Percentiles rank a stretch among this genome's conserved stretches.
Conservation (phyloP, 2,797 vertebrate species). For the Sarcophilus harrisii region DNA sequence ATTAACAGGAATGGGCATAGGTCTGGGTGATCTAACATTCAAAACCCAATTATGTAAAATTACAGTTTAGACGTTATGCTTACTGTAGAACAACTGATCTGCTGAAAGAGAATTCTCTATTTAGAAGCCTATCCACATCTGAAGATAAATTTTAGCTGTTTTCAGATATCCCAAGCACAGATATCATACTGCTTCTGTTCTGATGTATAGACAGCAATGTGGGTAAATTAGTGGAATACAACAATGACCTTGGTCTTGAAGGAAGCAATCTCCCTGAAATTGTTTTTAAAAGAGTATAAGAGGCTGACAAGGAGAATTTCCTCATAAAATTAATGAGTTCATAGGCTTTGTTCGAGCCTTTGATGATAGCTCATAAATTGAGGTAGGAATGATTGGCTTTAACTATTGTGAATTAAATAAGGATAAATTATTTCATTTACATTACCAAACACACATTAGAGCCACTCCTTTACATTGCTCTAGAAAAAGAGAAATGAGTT, state of each 20-base stretch:
- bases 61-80: not conserved
- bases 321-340: not conserved
- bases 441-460: not conserved
- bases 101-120: not conserved
- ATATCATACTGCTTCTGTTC: not conserved
- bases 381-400: not conserved
- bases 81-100: not conserved
- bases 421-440: not conserved
- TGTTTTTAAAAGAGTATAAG: not conserved
- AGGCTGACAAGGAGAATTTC: not conserved
- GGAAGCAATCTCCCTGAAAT: not conserved
- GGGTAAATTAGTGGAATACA: not conserved
- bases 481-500: not conserved
- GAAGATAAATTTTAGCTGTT: not conserved
- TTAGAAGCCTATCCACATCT: not conserved
- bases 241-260: not conserved
- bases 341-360: not conserved
- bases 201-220: not conserved
- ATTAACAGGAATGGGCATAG: not conserved
- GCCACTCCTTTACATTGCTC: too few relatives aligned
- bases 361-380: too few relatives aligned
- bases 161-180: not conserved
- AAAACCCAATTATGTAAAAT: not conserved
- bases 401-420: not conserved
- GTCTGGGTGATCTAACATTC: not conserved